Evolutionary conservation across 2,888 invertebrate species (phyloP).

Genomic region (Mesopsocus fuscifrons): DNA sequence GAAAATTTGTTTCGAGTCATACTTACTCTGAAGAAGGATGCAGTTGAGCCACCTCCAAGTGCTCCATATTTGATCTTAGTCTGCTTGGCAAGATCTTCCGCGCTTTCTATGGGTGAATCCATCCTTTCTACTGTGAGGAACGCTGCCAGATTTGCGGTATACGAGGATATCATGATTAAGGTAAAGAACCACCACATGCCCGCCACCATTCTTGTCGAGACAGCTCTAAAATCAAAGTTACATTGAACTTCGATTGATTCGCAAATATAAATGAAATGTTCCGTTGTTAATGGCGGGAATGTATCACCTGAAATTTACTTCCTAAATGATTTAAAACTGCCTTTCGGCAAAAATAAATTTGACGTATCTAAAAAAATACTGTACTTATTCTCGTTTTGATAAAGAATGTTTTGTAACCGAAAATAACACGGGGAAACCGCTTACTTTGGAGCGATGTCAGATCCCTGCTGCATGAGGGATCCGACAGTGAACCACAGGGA

Average conservation of each 20-base stretch:
- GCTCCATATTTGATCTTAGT: constrained; percentile 95
- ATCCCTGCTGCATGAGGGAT: constrained; percentile 83
- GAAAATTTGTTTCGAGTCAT: too few species aligned
- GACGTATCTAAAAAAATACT: too few species aligned
- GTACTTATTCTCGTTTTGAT: too few species aligned
- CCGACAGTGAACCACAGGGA: constrained; percentile 91
- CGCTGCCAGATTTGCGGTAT: constrained; percentile 89
- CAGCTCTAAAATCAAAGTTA: too few species aligned
- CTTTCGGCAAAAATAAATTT: too few species aligned
- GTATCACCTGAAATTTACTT: too few species aligned
- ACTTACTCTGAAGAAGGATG: constrained; percentile 87
- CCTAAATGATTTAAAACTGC: too few species aligned
- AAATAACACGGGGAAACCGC: constrained; percentile 24
- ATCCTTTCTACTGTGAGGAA: constrained; percentile 83
- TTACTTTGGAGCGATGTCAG: constrained; percentile 82
- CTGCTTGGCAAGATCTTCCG: constrained; percentile 90
- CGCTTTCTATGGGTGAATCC: constrained; percentile 88
- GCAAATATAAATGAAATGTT: too few species aligned
- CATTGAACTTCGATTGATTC: too few species aligned
- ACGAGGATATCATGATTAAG: constrained; percentile 87
- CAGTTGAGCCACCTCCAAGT: constrained; percentile 80
- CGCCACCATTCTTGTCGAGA: constrained; percentile 73
- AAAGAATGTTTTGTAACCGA: background rate
- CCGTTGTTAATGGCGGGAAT: too few species aligned
- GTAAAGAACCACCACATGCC: constrained; percentile 96